These are phyloP conservation scores for Campoletis sonorensis DNA, from an alignment of 1,140 invertebrate species.

Conservation along the genomic window DNA sequence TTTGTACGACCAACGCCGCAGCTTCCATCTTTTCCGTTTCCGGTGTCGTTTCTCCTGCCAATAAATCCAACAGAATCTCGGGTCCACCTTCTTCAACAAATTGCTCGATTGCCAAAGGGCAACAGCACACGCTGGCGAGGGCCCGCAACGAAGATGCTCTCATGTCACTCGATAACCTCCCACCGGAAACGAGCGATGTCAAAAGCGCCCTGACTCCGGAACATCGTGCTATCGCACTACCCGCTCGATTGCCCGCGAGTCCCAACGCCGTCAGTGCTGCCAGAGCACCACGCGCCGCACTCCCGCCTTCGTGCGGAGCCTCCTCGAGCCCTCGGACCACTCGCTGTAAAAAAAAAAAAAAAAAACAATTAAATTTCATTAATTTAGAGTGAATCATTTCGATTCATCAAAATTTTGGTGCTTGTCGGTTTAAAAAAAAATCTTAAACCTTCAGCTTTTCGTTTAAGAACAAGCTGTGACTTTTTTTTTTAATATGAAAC, in stretches of 20 bases:
- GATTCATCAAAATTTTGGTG: too few species aligned
- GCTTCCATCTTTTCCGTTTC: constrained; percentile 81
- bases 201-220: constrained; percentile 80
- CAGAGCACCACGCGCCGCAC: constrained; percentile 68
- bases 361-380: constrained; percentile 23
- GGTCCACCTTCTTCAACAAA: constrained; percentile 82
- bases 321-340: constrained; percentile 70
- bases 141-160: constrained; percentile 79
- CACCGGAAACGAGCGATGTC: constrained; percentile 63
- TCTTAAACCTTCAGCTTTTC: too few species aligned
- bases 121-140: constrained; percentile 82
- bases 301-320: constrained; percentile 62
- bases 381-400: too few species aligned
- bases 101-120: constrained; percentile 79
- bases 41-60: constrained; percentile 67
- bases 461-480: too few species aligned
- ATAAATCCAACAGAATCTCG: constrained; percentile 80
- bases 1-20: constrained; percentile 83
- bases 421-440: too few species aligned
- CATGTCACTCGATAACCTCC: constrained; percentile 75
- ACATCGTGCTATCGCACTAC: constrained; percentile 80
- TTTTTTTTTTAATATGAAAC: too few species aligned
- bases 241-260: constrained; percentile 79
- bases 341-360: constrained; percentile 62
- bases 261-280: constrained; percentile 74